Conservation (phyloP, 2,797 vertebrate species). For the Macropodus opercularis region DNA sequence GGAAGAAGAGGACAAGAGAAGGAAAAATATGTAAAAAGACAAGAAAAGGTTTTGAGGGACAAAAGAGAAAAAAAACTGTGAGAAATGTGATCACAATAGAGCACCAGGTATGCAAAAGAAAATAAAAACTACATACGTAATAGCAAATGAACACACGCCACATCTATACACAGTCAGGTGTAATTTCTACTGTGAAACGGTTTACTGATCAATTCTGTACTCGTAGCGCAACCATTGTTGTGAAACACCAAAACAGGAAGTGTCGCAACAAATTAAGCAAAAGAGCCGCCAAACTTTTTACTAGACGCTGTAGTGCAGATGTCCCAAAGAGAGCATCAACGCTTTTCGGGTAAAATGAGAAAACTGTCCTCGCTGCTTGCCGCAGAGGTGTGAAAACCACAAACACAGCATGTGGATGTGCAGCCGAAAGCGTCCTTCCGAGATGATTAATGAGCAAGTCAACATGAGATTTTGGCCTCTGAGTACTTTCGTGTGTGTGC, state of each 20-base stretch:
- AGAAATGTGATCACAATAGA: constrained; percentile 8
- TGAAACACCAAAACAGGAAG: constrained; percentile 38
- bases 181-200: not conserved
- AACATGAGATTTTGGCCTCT: constrained; percentile 1
- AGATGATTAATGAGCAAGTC: constrained; percentile 39
- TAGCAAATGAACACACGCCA: not conserved
- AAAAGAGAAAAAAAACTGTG: not conserved
- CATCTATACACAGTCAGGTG: not conserved
- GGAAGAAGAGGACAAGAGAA: not conserved
- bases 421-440: not conserved
- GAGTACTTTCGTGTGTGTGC: constrained; percentile 7
- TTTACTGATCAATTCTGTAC: not conserved
- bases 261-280: constrained; percentile 23
- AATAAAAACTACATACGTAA: too few species aligned
- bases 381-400: constrained; percentile 24
- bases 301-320: not conserved
- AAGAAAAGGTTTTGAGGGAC: not conserved
- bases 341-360: not conserved
- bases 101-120: constrained; percentile 7
- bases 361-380: constrained; percentile 6
- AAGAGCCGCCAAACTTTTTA: constrained; percentile 5
- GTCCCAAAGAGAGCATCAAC: constrained; percentile 14
- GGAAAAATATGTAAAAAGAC: not conserved
- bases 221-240: constrained; percentile 10
- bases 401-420: constrained; percentile 22